Evolutionary conservation across 2,113 vertebrate species (phyloP).

Genomic region (Mesitornis unicolor): DNA sequence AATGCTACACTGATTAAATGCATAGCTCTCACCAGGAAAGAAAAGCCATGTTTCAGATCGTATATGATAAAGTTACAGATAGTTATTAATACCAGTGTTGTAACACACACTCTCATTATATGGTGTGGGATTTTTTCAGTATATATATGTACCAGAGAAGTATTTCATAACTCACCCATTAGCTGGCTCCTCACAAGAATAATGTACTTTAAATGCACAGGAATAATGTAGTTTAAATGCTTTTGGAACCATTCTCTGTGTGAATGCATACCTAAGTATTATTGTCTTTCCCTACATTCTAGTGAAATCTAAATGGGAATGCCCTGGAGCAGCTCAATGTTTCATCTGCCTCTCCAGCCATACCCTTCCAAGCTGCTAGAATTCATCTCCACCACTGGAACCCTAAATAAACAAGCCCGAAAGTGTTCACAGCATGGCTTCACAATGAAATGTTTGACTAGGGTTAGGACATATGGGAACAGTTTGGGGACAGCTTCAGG

Average conservation of each 20-base stretch:
- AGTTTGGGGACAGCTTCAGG: constrained; percentile 46
- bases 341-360: background rate
- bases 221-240: background rate
- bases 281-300: background rate
- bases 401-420: background rate
- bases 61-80: background rate
- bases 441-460: background rate
- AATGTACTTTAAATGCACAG: background rate
- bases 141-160: background rate
- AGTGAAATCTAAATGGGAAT: background rate
- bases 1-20: background rate
- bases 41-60: background rate
- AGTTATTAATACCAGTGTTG: background rate
- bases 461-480: constrained; percentile 48
- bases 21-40: background rate
- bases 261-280: background rate
- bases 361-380: constrained; percentile 4
- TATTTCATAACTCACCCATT: background rate
- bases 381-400: background rate
- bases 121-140: background rate
- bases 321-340: background rate
- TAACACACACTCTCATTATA: background rate
- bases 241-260: background rate
- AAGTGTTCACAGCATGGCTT: background rate
- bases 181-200: background rate